Base-by-base conservation (phyloP, 2,113 vertebrate species). In the Crypturellus undulatus region DNA sequence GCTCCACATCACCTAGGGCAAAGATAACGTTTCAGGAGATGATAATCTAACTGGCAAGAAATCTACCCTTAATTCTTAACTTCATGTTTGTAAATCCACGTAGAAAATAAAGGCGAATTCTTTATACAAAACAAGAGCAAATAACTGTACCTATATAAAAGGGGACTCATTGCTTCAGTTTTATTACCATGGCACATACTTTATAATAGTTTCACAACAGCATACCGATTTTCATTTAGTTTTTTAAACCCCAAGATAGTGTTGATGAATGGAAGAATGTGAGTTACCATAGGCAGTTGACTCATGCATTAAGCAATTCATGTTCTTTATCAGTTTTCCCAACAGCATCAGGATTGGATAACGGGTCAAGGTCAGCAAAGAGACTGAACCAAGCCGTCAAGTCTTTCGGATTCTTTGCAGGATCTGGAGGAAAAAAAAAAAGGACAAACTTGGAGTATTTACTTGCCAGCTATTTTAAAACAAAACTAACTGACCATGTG, bases 291-390 rank as follows among this genome's bases (percentile, higher is more conserved):
- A 87, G 92, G 88, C 93, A 87, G 95, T 88, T 90, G 95, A 83
- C 94, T 98, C 87, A 99, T 89, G 99, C 99, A 56, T 98, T 99
- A 92, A 99, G 98, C 85, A 99, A 98, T 94, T 99, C 98, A 1
- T 99, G 98, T 92, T 99, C 99, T 84, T 98, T 96, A 95, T 98
- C 98, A 1, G 98, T 98, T 97, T 98, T 98, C 73, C 99, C 99
- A 47, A 99, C 96, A 9, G 99, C 98, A 8, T 99, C 99, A 5
- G 99, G 99, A 90, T 99, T 99, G 69, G 99, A 98, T 88, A 99
- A 98, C 0, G 99, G 99, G 97, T 99, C 99, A 93, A 99, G 96
- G 95, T 99, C 99, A 6, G 99, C 99, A 56, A 99, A 99, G 89
- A 99, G 98, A 97, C 98, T 99, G 97, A 99, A 99, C 99, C 99